Base-by-base conservation (phyloP, 2,113 vertebrate genomes). In the Oxyura jamaicensis region DNA sequence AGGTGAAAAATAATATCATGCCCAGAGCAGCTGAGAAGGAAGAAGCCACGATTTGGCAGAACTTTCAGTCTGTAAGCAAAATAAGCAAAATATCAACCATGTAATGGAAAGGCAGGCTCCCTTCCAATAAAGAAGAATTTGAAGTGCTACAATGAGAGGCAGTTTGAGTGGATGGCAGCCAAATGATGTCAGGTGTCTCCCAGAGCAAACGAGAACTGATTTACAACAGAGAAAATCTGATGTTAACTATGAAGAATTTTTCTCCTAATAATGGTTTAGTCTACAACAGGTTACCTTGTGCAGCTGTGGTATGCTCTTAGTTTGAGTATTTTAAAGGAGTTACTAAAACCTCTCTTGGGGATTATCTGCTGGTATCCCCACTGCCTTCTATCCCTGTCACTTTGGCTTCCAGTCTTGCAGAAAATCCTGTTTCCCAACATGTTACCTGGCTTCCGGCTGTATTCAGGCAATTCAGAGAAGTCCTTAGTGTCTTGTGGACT, bases 1-100 rank as follows among this genome's bases (percentile, higher is more conserved):
- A 83, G 65, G 42, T 86, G 76, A 86, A 74, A 93, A 88, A 94
- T 48, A 88, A 11, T 48, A 39, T 8, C 0, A 0, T 1, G 3
- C 39, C 56, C 80, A 81, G 92, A 93, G 73, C 88, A 94, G 73
- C 76, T 92, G 88, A 93, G 42, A 86, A 74, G 77, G 83, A 94
- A 46, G 83, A 84, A 93, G 65, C 65, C 36, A 55, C 0, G 0
- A n/a, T 92, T 94, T 96, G 91, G 91, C 91, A 95, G 91, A 94
- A 93, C 94, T 91, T 86, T 36, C 56, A 91, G 91, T 94, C 92
- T 92, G 14, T 59, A 52, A 93, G 67, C 83, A 93, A 69, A 86
- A 52, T 58, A 59, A 93, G 67, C 86, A 93, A 69, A 86, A 52
- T 58, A 59, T 46, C 91, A 52, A 81, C 42, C 60, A 65, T 80